phyloP scores from a whole-genome alignment of 2,113 vertebrate genomes.

The Anoura caudifer region DNA sequence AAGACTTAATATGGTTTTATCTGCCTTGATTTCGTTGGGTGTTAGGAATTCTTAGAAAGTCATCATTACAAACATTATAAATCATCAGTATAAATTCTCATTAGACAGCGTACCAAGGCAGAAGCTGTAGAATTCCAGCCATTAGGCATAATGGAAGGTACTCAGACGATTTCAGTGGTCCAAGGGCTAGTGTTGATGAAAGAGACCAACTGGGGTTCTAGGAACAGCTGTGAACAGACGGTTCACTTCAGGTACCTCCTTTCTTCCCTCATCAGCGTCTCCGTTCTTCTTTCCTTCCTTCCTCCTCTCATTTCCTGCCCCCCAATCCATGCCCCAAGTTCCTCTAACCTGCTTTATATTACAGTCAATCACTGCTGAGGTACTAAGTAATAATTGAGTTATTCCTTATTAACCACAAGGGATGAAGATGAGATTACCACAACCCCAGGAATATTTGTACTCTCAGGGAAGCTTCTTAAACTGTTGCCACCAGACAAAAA shows the following conservation, averaged over 20 bases:
- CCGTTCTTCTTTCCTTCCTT: neutral
- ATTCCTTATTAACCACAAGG: neutral
- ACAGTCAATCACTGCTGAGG: neutral
- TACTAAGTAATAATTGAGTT: neutral
- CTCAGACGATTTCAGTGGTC: neutral
- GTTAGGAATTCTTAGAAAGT: neutral
- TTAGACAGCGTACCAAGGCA: neutral
- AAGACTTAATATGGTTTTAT: conserved; percentile 7
- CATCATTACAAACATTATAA: neutral
- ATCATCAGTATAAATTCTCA: neutral
- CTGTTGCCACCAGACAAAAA: neutral
- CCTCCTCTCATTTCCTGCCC: neutral
- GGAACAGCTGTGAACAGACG: neutral
- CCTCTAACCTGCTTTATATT: neutral
- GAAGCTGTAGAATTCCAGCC: neutral
- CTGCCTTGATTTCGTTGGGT: neutral
- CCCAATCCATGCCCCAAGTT: neutral
- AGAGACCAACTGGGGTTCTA: neutral
- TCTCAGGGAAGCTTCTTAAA: neutral
- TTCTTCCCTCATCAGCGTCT: neutral
- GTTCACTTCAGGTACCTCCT: neutral
- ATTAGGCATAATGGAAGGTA: neutral
- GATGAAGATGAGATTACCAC: neutral
- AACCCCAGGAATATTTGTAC: neutral
- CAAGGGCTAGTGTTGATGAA: neutral